Conservation (phyloP, 2,113 vertebrate genomes). For the Tauraco erythrolophus region DNA sequence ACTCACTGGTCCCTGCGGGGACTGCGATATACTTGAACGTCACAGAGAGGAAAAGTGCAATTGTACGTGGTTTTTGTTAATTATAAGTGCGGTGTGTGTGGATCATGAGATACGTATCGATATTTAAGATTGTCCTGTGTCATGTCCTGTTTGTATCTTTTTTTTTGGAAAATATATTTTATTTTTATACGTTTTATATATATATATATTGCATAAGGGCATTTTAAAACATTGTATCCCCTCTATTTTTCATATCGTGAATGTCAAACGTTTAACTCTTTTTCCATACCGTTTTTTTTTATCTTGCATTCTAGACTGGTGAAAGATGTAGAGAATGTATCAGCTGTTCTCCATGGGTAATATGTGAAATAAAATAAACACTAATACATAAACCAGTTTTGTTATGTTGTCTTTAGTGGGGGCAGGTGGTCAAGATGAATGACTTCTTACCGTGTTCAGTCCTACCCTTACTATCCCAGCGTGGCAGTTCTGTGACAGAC, state of each 20-base stretch:
- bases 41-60: constrained; percentile 95
- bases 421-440: background rate
- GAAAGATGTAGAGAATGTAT: constrained; percentile 80
- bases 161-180: constrained; percentile 85
- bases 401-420: background rate
- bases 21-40: constrained; percentile 94
- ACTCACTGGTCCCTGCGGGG: constrained; percentile 79
- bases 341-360: constrained; percentile 83
- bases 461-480: background rate
- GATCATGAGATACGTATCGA: constrained; percentile 79
- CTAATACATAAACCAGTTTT: constrained; percentile 35
- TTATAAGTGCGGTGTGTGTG: constrained; percentile 81
- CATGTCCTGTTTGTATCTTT: constrained; percentile 81
- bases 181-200: constrained; percentile 93
- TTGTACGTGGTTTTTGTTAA: constrained; percentile 72
- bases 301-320: constrained; percentile 73
- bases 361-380: constrained; percentile 78
- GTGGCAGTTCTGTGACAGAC: background rate
- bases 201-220: constrained; percentile 87
- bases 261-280: constrained; percentile 79
- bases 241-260: constrained; percentile 79
- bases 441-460: background rate
- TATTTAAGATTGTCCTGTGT: constrained; percentile 88
- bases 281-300: constrained; percentile 53
- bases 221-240: constrained; percentile 88